A percentile compares a stretch with the other conserved stretches of the same genome.
These are phyloP conservation scores for Prinia subflava DNA, from an alignment of 2,113 vertebrate genomes.

Conservation along the genomic window DNA sequence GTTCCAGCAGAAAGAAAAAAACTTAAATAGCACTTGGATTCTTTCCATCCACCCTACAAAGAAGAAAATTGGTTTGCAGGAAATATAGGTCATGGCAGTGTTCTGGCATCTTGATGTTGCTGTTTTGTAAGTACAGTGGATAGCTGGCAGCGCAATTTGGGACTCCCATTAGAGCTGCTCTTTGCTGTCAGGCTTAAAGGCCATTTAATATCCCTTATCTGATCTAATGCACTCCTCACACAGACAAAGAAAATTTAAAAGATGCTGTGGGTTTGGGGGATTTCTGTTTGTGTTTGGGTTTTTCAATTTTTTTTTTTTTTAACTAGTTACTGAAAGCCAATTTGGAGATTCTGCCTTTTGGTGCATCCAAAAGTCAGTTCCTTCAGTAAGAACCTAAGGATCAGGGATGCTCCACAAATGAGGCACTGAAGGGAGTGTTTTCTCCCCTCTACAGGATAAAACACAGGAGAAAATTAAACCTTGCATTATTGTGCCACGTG, in stretches of 20 bases:
- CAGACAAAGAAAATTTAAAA: constrained; percentile 42
- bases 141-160: constrained; percentile 67
- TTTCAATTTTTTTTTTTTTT: background rate
- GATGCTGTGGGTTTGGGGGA: background rate
- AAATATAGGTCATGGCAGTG: constrained; percentile 71
- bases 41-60: constrained; percentile 67
- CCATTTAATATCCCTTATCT: constrained; percentile 75
- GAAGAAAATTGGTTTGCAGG: constrained; percentile 75
- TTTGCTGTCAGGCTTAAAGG: constrained; percentile 71
- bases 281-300: background rate
- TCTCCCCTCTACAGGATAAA: background rate
- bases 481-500: background rate
- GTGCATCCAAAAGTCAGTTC: background rate
- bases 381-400: background rate
- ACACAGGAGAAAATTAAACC: background rate
- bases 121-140: constrained; percentile 62
- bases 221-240: constrained; percentile 54
- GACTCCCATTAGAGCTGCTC: constrained; percentile 67
- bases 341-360: background rate
- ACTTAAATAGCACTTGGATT: constrained; percentile 60
- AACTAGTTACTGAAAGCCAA: constrained; percentile 15
- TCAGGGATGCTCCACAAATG: background rate
- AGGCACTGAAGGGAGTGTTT: background rate
- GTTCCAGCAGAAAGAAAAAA: constrained; percentile 25
- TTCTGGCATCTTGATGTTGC: constrained; percentile 59